A percentile compares a stretch with the other conserved stretches of the same genome.
Evolutionary conservation across 1,140 invertebrate species (phyloP).

Genomic region (Bombus pascuorum): DNA sequence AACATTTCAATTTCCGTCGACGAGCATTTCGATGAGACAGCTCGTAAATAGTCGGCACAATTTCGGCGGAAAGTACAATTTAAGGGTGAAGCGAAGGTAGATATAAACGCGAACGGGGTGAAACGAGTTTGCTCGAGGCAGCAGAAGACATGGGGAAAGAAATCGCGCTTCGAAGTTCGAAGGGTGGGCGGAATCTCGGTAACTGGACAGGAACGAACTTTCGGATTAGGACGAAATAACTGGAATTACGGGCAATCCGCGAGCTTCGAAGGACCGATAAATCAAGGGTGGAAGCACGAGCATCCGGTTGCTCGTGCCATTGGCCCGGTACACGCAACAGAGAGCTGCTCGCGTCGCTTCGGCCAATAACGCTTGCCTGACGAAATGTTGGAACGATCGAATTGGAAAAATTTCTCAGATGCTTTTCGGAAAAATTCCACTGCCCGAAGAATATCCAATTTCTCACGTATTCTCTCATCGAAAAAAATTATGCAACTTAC

Average conservation of each 20-base stretch:
- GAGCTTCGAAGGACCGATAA: conserved; percentile 72
- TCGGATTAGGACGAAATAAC: conserved; percentile 70
- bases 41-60: conserved; percentile 23
- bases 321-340: conserved; percentile 73
- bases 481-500: neutral
- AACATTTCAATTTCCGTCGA: conserved; percentile 28
- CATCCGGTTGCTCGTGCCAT: conserved; percentile 71
- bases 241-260: conserved; percentile 72
- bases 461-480: too few relatives aligned
- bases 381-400: conserved; percentile 50
- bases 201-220: conserved; percentile 65
- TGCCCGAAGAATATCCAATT: too few relatives aligned
- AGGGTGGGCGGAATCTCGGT: conserved; percentile 38
- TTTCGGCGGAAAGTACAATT: neutral
- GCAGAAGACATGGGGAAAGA: conserved; percentile 36
- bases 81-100: neutral
- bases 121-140: neutral
- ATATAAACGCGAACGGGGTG: conserved; percentile 1
- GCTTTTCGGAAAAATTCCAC: neutral
- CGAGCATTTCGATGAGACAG: conserved; percentile 24
- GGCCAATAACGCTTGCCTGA: conserved; percentile 59
- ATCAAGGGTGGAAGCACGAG: conserved; percentile 72
- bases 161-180: conserved; percentile 31
- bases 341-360: conserved; percentile 44
- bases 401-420: conserved; percentile 18